Base-by-base conservation (phyloP, 1,140 invertebrate genomes). In the Oncopodura yosiiana region DNA sequence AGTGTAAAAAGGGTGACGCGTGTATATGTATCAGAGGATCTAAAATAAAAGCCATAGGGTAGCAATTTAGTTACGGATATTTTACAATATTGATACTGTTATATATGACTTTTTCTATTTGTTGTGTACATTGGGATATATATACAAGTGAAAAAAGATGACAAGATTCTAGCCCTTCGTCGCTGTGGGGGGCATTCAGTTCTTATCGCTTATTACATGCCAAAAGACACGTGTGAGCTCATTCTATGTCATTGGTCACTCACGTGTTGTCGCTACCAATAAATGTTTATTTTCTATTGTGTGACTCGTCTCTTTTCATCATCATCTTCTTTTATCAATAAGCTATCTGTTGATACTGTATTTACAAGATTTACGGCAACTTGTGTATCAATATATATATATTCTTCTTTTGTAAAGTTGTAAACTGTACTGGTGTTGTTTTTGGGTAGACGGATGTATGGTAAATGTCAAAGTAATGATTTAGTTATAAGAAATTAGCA, bases 231-330 rank as follows among this genome's bases (percentile, higher is more conserved):
- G 43, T 48, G 52, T 38, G n/a, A n/a, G n/a, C n/a, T n/a, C n/a
- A n/a, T n/a, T n/a, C n/a, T 16, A 16, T 9, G 34, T n/a, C 39
- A 24, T 21, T 19, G 4, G 3, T 19, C 18, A 34, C 49, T 23
- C 56, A 42, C 49, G 49, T 41, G 56, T n/a, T 21, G 19, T 18
- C 43, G 14, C 49, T n/a, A 24, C 53, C 44, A 29, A 53, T 58
- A 34, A 52, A 58, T 58, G 56, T 58, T 58, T 52, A 58, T 43
- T 46, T 42, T 58, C 24, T 39, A 41, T 36, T n/a, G n/a, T n/a
- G n/a, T n/a, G n/a, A n/a, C n/a, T n/a, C 34, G 37, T 48, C 48
- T 48, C 53, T 58, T 58, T 49, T 46, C 42, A 56, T 56, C 53
- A 49, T 16, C 32, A 14, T 36, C 32, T n/a, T n/a, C n/a, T n/a